Evolutionary conservation across 2,888 invertebrate species (phyloP).

Genomic region (Drosophila borealis): DNA sequence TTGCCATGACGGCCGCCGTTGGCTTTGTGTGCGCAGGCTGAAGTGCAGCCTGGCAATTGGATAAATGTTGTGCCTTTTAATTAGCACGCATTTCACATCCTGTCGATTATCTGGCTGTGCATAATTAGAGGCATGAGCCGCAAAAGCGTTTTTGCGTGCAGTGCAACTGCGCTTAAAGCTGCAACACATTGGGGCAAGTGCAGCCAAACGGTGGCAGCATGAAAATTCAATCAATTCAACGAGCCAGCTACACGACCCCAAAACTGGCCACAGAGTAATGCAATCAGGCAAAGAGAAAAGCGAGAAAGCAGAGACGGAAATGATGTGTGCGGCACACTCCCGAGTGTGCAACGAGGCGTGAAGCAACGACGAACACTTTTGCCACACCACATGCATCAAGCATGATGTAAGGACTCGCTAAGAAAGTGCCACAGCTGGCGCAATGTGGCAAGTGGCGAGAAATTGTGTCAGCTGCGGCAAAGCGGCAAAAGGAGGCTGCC

Average conservation of each 20-base stretch:
- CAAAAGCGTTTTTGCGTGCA: conserved; percentile 22
- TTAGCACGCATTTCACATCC: conserved; percentile 62
- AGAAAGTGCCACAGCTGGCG: conserved; percentile 36
- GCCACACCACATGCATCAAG: conserved; percentile 34
- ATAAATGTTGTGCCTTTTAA: conserved; percentile 78
- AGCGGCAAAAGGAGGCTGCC: conserved; percentile 30
- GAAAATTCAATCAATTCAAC: conserved; percentile 70
- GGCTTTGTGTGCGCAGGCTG: conserved; percentile 47
- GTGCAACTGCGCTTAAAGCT: conserved; percentile 55
- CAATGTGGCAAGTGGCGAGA: conserved; percentile 40
- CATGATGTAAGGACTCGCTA: conserved; percentile 58
- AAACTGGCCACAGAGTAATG: conserved; percentile 37
- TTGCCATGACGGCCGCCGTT: conserved; percentile 71
- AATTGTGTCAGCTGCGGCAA: conserved; percentile 71
- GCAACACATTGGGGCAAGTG: conserved; percentile 19
- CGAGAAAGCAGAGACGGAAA: conserved; percentile 37
- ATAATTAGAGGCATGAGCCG: conserved; percentile 53
- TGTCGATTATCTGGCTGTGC: conserved; percentile 48
- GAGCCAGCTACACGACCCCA: conserved; percentile 14
- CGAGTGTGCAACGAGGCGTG: conserved; percentile 69
- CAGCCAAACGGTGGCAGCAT: conserved; percentile 15
- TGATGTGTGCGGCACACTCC: conserved; percentile 66
- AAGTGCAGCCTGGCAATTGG: conserved; percentile 47
- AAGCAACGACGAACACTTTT: conserved; percentile 36
- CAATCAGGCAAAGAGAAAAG: conserved; percentile 44